Conservation (phyloP, 2,888 invertebrate species). For the Parascotia fuliginaria region DNA sequence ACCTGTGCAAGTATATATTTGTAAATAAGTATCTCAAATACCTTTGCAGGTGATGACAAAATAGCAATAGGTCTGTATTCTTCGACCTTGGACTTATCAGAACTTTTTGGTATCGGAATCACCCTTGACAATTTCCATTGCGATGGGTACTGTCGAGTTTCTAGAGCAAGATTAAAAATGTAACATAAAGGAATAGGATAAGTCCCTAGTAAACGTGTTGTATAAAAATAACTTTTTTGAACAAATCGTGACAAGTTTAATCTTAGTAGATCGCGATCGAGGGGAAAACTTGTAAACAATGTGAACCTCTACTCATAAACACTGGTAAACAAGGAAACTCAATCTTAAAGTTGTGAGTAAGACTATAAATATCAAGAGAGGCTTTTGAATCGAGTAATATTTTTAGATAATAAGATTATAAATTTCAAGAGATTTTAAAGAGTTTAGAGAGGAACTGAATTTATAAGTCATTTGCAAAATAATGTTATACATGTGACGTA, state of each 20-base stretch:
- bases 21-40: no score
- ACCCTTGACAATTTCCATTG: no score
- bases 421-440: background rate
- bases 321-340: slow-evolving; percentile 41
- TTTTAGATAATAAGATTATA: background rate
- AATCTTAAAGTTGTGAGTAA: slow-evolving; percentile 23
- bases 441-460: background rate
- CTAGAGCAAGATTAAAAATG: no score
- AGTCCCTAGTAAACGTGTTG: background rate
- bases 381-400: slow-evolving; percentile 5
- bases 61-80: no score
- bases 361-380: slow-evolving; percentile 23
- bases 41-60: no score
- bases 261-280: slow-evolving; percentile 43
- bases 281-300: slow-evolving; percentile 39
- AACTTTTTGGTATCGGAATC: no score
- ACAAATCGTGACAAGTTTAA: slow-evolving; percentile 51
- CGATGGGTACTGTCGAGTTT: no score
- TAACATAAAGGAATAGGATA: no score
- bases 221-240: slow-evolving; percentile 25
- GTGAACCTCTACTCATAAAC: slow-evolving; percentile 34
- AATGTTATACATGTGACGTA: no score
- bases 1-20: no score
- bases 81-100: no score
- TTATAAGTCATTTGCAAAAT: no score